A percentile compares a stretch with the other conserved stretches of the same genome.
Conservation (phyloP, 2,113 vertebrate species). For the Petrocephalus zakoni region DNA sequence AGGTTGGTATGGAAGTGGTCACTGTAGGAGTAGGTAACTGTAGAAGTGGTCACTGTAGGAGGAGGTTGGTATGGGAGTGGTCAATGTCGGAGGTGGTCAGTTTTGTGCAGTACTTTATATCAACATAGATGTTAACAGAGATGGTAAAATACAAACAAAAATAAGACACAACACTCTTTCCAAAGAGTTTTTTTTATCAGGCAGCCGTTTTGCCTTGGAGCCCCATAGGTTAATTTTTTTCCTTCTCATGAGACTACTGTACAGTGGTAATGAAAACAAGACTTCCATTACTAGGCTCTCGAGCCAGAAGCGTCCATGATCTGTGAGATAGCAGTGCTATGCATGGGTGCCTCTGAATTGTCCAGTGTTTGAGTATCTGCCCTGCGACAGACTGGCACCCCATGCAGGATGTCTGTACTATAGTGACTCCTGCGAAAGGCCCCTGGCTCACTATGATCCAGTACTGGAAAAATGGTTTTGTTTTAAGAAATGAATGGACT, state of each 20-base stretch:
- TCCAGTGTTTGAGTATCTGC: not conserved
- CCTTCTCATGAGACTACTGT: too few relatives aligned
- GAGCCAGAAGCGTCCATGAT: not conserved
- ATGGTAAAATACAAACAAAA: not conserved
- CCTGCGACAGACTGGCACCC: not conserved
- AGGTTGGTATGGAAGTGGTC: too few relatives aligned
- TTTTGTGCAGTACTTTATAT: not conserved
- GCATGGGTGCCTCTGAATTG: not conserved
- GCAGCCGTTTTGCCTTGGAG: not conserved
- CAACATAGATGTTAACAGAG: not conserved
- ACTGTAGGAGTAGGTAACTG: too few relatives aligned
- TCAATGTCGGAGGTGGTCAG: too few relatives aligned
- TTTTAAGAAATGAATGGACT: not conserved
- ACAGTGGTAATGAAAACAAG: not conserved
- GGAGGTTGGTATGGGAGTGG: too few relatives aligned
- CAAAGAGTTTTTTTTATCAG: not conserved
- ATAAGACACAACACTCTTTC: not conserved
- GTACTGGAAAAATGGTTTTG: not conserved
- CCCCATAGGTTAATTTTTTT: not conserved
- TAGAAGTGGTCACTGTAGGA: too few relatives aligned
- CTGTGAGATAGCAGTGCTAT: not conserved
- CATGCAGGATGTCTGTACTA: not conserved
- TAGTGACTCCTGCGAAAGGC: not conserved
- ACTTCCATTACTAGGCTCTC: not conserved
- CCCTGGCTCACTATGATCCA: not conserved